Percentiles rank a stretch among this genome's conserved stretches.
These are phyloP conservation scores for Drosophila ercepeae DNA, from an alignment of 1,140 invertebrate species.

Conservation along the genomic window DNA sequence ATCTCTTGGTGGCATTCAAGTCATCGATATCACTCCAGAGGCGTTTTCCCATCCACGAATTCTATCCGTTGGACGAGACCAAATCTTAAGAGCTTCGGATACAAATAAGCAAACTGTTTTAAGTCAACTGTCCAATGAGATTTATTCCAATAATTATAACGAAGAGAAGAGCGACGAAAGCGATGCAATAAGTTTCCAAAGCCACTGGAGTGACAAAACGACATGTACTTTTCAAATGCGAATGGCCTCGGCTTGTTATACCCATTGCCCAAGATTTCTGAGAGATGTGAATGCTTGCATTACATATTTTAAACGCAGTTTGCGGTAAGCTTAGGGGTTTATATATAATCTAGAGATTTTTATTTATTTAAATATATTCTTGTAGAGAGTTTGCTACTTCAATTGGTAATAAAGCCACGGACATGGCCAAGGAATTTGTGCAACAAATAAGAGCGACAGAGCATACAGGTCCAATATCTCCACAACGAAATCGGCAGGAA, in stretches of 20 bases:
- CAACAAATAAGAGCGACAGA: slow-evolving; percentile 85
- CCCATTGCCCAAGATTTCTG: slow-evolving; percentile 93
- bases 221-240: slow-evolving; percentile 86
- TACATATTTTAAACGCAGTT: slow-evolving; percentile 88
- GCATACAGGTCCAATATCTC: slow-evolving; percentile 35
- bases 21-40: slow-evolving; percentile 94
- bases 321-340: slow-evolving; percentile 80
- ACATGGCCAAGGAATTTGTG: slow-evolving; percentile 96
- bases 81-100: slow-evolving; percentile 79
- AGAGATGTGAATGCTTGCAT: slow-evolving; percentile 94
- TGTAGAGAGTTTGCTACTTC: slow-evolving; percentile 90
- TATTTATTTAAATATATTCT: slow-evolving; percentile 74
- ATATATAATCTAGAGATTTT: neutral
- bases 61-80: slow-evolving; percentile 93
- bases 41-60: slow-evolving; percentile 93
- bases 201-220: slow-evolving; percentile 85
- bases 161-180: slow-evolving; percentile 54
- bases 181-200: slow-evolving; percentile 88
- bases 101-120: slow-evolving; percentile 58
- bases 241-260: slow-evolving; percentile 97
- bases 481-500: slow-evolving; percentile 34
- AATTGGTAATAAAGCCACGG: slow-evolving; percentile 94
- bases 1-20: slow-evolving; percentile 94
- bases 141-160: slow-evolving; percentile 84
- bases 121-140: slow-evolving; percentile 83